Base-by-base conservation (phyloP, 2,113 vertebrate species). In the Calidris pygmaea region DNA sequence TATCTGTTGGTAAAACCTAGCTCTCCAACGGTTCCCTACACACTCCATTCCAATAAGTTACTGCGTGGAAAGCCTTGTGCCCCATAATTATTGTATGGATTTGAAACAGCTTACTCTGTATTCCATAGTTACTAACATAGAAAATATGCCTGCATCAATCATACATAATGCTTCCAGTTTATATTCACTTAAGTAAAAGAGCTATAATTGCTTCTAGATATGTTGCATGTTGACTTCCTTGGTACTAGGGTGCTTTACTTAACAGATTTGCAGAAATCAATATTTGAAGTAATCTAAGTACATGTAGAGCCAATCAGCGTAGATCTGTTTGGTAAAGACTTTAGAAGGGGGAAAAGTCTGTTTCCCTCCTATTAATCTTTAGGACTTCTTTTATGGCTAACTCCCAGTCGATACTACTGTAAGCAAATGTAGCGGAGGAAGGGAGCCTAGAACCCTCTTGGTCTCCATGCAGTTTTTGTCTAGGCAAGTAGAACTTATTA, bases 51-150 rank as follows among this genome's bases (percentile, higher is more conserved):
- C 85, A 91, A 22, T 82, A 74, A 83, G 23, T 71, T 89, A 71
- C 16, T 59, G 18, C 0, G 1, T n/a, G 82, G 83, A 68, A 67
- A 87, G 9, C 58, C 41, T 78, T 72, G 26, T 91, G 41, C 63
- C 60, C 75, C n/a, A 13, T 77, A 80, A 81, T 71, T 89, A 77
- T 96, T 95, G 89, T 96, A 95, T 91, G 93, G 92, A 93, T 97
- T 95, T 97, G 68, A 94, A 97, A 81, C 32, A 66, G 94, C 59
- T 91, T 68, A 32, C n/a, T 95, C 48, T 89, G 39, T 97, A 89
- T 83, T 89, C 43, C 48, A 72, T 81, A 95, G 83, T 87, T 96
- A 95, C 92, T 97, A 96, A 96, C 93, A 60, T 96, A 91, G 91
- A 94, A 89, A 85, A 94, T 81, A 76, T 26, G 32, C 81, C 56